These are phyloP conservation scores for Drosophila lowei DNA, from an alignment of 1,140 invertebrate species.

Conservation along the genomic window DNA sequence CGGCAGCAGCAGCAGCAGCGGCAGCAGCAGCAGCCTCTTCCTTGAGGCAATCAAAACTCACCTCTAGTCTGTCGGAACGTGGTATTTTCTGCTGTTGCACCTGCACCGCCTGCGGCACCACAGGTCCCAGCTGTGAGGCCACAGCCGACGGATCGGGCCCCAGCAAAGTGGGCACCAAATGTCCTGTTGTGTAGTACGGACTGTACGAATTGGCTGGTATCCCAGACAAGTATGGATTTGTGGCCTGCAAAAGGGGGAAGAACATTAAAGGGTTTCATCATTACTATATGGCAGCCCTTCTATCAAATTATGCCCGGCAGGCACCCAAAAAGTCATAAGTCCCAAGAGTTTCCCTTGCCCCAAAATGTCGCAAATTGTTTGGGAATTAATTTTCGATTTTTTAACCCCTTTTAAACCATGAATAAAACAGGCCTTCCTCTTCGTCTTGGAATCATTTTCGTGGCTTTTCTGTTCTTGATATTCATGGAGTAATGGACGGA, in stretches of 20 bases:
- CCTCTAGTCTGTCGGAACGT: slow-evolving; percentile 97
- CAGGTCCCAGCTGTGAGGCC: slow-evolving; percentile 88
- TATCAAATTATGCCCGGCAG: no score
- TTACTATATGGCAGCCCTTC: no score
- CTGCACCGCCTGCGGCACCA: slow-evolving; percentile 91
- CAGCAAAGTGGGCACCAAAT: slow-evolving; percentile 93
- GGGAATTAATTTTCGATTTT: no score
- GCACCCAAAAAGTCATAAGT: no score
- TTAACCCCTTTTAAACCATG: no score
- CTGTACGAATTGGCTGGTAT: slow-evolving; percentile 93
- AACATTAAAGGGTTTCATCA: no score
- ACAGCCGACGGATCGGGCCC: slow-evolving; percentile 91
- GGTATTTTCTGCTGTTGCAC: slow-evolving; percentile 96
- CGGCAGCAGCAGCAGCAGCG: background rate
- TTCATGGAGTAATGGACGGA: no score
- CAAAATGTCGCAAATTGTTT: no score
- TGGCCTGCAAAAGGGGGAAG: slow-evolving; percentile 85
- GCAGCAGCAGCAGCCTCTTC: background rate
- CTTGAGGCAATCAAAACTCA: slow-evolving; percentile 84
- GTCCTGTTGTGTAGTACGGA: slow-evolving; percentile 93
- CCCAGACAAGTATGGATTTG: slow-evolving; percentile 94
- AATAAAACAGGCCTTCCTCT: no score
- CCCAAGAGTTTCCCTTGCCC: no score
- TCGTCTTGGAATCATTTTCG: no score
- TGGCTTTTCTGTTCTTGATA: no score